These are phyloP conservation scores for Nematolebias whitei DNA, from an alignment of 2,113 vertebrate species.

Conservation along the genomic window DNA sequence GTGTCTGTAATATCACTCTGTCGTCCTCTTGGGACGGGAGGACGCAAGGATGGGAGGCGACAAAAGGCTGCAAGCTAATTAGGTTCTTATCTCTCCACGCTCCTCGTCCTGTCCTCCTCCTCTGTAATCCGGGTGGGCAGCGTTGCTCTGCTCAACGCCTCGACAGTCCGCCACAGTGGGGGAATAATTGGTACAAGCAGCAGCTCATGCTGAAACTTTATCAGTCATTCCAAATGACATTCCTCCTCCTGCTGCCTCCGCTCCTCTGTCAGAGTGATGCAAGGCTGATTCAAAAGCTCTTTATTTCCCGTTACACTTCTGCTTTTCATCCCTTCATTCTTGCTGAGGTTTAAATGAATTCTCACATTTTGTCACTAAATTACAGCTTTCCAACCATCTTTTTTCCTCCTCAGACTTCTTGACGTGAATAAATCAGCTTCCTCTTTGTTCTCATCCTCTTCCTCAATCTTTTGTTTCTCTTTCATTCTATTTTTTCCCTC, in stretches of 20 bases:
- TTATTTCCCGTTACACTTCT: slow-evolving; percentile 32
- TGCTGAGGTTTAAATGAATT: slow-evolving; percentile 4
- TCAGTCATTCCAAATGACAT: slow-evolving; percentile 60
- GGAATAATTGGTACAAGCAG: slow-evolving; percentile 72
- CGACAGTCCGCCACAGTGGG: slow-evolving; percentile 69
- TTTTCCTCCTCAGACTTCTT: slow-evolving; percentile 2
- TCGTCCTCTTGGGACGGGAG: slow-evolving; percentile 46
- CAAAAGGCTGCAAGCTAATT: slow-evolving; percentile 73
- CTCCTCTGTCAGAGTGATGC: slow-evolving; percentile 13
- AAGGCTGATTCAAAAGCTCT: slow-evolving; percentile 35
- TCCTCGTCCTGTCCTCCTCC: slow-evolving; percentile 65
- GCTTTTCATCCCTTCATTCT: slow-evolving; percentile 22
- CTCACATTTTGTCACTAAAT: slow-evolving; percentile 25
- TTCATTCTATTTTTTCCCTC: background rate
- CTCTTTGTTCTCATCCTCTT: background rate
- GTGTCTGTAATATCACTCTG: slow-evolving; percentile 49
- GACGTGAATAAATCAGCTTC: background rate
- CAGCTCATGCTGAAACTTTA: slow-evolving; percentile 64
- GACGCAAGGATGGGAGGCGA: slow-evolving; percentile 42
- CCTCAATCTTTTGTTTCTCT: background rate
- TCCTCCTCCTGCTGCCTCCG: slow-evolving; percentile 32
- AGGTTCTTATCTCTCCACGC: slow-evolving; percentile 74
- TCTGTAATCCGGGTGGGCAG: slow-evolving; percentile 73
- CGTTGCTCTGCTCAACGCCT: slow-evolving; percentile 65
- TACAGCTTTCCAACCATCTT: background rate